A percentile compares a stretch with the other conserved stretches of the same genome.
Evolutionary conservation across 1,140 invertebrate genomes (phyloP).

Genomic region (Drosophila quadrilineata): DNA sequence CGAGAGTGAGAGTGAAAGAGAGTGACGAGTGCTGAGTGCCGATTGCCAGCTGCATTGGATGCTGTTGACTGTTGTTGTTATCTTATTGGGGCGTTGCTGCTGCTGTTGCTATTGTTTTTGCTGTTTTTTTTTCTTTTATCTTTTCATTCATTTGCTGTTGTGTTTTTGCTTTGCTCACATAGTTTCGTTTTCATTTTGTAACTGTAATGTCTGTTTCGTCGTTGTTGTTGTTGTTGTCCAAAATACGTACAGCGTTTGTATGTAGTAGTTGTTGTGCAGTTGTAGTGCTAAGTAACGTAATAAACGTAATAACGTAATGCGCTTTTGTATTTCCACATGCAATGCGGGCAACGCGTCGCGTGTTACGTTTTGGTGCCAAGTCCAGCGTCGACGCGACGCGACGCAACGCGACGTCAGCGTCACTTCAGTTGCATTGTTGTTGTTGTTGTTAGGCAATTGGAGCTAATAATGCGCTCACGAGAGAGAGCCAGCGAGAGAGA

Average conservation of each 20-base stretch:
- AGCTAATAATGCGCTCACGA: slow-evolving; percentile 56
- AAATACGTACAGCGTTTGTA: slow-evolving; percentile 31
- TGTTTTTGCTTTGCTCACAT: slow-evolving; percentile 41
- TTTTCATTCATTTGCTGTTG: too few relatives aligned
- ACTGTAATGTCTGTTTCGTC: slow-evolving; percentile 67
- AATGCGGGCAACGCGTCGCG: slow-evolving; percentile 27
- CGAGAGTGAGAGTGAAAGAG: slow-evolving; percentile 2
- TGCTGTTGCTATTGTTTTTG: neutral
- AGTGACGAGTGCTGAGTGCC: slow-evolving; percentile 30
- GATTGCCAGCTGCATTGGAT: slow-evolving; percentile 46
- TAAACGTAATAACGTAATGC: slow-evolving; percentile 70
- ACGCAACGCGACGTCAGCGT: too few relatives aligned
- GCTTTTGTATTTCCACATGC: slow-evolving; percentile 67
- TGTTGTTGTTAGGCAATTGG: slow-evolving; percentile 54
- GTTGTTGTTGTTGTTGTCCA: slow-evolving; percentile 29
- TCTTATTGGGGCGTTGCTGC: slow-evolving; percentile 38
- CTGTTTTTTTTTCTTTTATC: slow-evolving; percentile 3
- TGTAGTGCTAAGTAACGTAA: slow-evolving; percentile 60
- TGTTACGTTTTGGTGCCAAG: slow-evolving; percentile 76
- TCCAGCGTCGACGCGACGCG: slow-evolving; percentile 39
- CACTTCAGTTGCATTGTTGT: slow-evolving; percentile 42
- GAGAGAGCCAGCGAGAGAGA: slow-evolving; percentile 2
- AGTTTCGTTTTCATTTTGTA: slow-evolving; percentile 70
- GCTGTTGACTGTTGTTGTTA: slow-evolving; percentile 30
- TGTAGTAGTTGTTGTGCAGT: slow-evolving; percentile 44